These are phyloP conservation scores for Acrobasis suavella DNA, from an alignment of 2,888 invertebrate species.

Conservation along the genomic window DNA sequence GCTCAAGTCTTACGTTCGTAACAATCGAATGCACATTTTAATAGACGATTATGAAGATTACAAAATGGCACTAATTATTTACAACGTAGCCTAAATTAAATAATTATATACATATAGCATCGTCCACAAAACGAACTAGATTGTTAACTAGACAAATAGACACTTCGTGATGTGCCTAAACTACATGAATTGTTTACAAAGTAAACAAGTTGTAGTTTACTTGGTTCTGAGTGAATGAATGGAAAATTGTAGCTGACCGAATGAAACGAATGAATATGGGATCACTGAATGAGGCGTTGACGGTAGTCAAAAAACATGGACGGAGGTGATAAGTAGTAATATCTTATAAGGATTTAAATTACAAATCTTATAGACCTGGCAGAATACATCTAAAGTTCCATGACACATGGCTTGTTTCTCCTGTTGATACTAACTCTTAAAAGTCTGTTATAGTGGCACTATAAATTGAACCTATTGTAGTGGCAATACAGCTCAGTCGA, in stretches of 20 bases:
- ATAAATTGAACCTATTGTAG: too few species aligned
- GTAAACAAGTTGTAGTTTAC: slow-evolving; percentile 69
- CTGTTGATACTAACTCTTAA: too few species aligned
- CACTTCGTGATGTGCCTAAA: slow-evolving; percentile 37
- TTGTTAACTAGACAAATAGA: slow-evolving; percentile 43
- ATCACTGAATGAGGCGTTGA: not conserved
- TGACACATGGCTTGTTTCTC: too few species aligned
- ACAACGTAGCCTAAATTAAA: slow-evolving; percentile 47
- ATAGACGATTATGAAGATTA: slow-evolving; percentile 40
- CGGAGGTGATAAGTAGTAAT: not conserved
- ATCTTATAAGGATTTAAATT: not conserved
- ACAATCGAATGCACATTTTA: not conserved
- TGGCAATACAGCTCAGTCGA: too few species aligned
- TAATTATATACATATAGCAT: slow-evolving; percentile 39
- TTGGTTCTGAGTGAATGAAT: slow-evolving; percentile 43
- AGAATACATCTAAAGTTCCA: too few species aligned
- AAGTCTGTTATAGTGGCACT: too few species aligned
- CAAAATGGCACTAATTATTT: slow-evolving; percentile 68
- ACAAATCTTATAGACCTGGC: too few species aligned
- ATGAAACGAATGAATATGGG: not conserved
- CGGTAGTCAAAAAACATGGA: not conserved
- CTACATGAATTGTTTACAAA: slow-evolving; percentile 66
- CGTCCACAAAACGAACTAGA: slow-evolving; percentile 38
- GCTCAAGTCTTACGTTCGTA: too few species aligned
- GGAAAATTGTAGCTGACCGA: slow-evolving; percentile 43